Percentiles rank a stretch among this genome's conserved stretches.
These are phyloP conservation scores for Adelosebastes latens DNA, from an alignment of 2,797 vertebrate species.

Conservation along the genomic window DNA sequence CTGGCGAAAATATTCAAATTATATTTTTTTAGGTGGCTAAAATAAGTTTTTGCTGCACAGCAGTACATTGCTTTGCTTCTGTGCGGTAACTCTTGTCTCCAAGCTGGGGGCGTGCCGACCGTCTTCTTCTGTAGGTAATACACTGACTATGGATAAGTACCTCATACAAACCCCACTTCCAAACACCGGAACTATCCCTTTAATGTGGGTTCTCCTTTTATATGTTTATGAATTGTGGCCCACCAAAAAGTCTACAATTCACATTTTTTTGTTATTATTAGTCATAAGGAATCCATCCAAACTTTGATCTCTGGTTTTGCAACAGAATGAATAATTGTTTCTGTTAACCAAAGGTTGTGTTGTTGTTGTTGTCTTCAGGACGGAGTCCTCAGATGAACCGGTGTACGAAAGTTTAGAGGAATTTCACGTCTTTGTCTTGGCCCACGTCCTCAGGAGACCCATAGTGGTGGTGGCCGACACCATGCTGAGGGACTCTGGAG, in stretches of 20 bases:
- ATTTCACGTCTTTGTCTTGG: slow-evolving; percentile 95
- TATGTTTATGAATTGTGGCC: background rate
- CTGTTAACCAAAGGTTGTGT: background rate
- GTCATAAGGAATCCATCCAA: background rate
- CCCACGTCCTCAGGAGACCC: slow-evolving; percentile 92
- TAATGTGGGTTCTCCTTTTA: too few species aligned
- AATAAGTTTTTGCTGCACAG: too few species aligned
- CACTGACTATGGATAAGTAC: too few species aligned
- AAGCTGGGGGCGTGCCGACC: too few species aligned
- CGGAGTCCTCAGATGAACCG: slow-evolving; percentile 91
- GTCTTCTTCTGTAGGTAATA: too few species aligned
- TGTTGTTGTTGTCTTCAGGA: slow-evolving; percentile 68
- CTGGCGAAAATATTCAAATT: too few species aligned
- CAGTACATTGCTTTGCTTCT: too few species aligned
- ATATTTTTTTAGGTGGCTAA: too few species aligned
- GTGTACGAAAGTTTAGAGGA: slow-evolving; percentile 98
- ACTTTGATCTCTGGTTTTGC: background rate
- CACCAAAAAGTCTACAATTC: background rate
- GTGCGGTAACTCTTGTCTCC: too few species aligned
- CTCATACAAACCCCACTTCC: too few species aligned
- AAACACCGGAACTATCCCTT: too few species aligned
- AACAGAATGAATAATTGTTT: background rate
- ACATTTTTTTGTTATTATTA: background rate
- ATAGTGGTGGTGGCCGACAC: slow-evolving; percentile 98
- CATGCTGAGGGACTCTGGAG: slow-evolving; percentile 96